A percentile compares a stretch with the other conserved stretches of the same genome.
These are phyloP conservation scores for Ailurus styani DNA, from an alignment of 2,113 vertebrate species.

Conservation along the genomic window DNA sequence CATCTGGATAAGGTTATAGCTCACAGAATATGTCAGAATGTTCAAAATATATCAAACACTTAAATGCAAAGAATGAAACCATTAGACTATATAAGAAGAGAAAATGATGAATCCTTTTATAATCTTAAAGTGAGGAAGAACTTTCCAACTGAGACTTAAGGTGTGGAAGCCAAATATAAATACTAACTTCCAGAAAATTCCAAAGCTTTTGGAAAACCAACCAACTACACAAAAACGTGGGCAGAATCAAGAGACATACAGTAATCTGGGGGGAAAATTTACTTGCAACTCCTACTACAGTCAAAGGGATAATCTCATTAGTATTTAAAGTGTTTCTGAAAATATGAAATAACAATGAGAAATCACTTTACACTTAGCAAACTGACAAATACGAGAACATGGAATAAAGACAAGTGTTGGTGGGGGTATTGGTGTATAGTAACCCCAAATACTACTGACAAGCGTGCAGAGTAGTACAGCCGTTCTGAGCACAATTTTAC, in stretches of 20 bases:
- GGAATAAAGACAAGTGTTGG: neutral
- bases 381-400: neutral
- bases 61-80: neutral
- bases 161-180: neutral
- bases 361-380: neutral
- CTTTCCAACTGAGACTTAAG: neutral
- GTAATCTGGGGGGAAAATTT: neutral
- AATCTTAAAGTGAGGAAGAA: neutral
- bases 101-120: neutral
- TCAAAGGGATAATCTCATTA: neutral
- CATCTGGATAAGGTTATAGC: neutral
- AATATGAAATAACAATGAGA: neutral
- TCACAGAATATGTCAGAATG: neutral
- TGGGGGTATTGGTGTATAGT: neutral
- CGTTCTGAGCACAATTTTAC: neutral
- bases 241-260: neutral
- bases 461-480: neutral
- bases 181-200: neutral
- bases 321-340: neutral
- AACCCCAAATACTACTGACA: neutral
- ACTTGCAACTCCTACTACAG: neutral
- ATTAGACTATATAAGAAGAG: neutral
- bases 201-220: neutral
- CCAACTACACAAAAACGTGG: neutral
- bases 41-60: neutral